Evolutionary conservation across 2,797 vertebrate genomes (phyloP).

Genomic region (Scleropages formosus): DNA sequence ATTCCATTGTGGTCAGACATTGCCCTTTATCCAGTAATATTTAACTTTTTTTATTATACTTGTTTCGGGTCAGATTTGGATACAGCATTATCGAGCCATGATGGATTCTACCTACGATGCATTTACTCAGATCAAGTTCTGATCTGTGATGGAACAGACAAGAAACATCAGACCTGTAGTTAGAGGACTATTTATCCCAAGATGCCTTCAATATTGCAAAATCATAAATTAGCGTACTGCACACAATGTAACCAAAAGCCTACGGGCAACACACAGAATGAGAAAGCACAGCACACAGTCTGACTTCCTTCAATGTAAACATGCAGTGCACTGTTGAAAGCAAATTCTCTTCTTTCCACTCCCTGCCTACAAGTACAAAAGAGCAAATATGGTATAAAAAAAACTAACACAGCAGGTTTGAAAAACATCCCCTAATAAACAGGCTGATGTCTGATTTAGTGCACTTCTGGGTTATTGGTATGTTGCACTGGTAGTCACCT

Average conservation of each 20-base stretch:
- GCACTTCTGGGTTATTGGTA: constrained; percentile 47
- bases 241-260: constrained; percentile 23
- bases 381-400: neutral
- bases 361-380: neutral
- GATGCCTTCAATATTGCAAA: constrained; percentile 5
- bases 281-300: constrained; percentile 17
- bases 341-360: neutral
- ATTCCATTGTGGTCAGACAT: no score
- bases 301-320: constrained; percentile 1
- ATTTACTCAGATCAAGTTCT: no score
- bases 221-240: constrained; percentile 23
- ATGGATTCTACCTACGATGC: no score
- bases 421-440: constrained; percentile 55
- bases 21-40: no score
- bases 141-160: no score
- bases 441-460: constrained; percentile 51
- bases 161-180: no score
- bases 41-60: no score
- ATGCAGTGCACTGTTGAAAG: neutral
- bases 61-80: no score
- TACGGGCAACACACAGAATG: neutral
- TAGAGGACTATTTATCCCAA: neutral
- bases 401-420: constrained; percentile 16
- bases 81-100: no score
- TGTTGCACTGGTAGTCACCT: constrained; percentile 46